Evolutionary conservation across 2,797 vertebrate genomes (phyloP), one percentile per base, ranked within the genome.

Genomic region (Poliocrania exsul): DNA sequence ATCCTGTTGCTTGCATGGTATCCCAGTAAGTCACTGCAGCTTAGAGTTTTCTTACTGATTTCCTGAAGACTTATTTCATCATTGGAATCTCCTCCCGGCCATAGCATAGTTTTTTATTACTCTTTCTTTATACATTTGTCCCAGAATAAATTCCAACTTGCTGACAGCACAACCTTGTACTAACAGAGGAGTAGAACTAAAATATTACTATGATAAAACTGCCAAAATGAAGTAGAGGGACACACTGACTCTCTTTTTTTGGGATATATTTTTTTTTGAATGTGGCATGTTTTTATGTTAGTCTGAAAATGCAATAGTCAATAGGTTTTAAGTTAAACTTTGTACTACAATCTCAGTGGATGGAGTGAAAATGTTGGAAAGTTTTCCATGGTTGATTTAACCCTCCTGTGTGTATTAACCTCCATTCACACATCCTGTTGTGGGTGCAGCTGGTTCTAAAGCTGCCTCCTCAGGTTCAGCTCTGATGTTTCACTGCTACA

Each of bases 41-140:
- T 92, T 90, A 53, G 29, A 51, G 35, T 88, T 88, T 93, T 91
- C 73, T 65, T 81, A 54, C 1, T 86, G 70, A 70, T 95, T 94
- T 95, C 82, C 82, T 88, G 62, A 77, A 81, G 64, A 23, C 67
- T 86, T 93, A 92, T 70, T 94, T 96, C 71, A 88, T 71, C 60
- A 44, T 64, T 85, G 64, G 74, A 64, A 70, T 93, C 78, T 84
- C 66, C 47, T 80, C 6, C 60, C 74, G 61, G 61, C 77, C 74
- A 72, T 79, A 47, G 18, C 37, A 42, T 56, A 79, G 73, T 5
- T 81, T 85, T 90, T 88, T 50, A 46, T 88, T 86, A 50, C 26
- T 81, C 23, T 62, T 94, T 71, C 47, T 83, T 86, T 75, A 62
- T 79, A 50, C 26, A 6, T 84, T 93, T 90, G 24, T 81, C 47